Percentiles rank a stretch among this genome's conserved stretches.
Conservation (phyloP, 2,113 vertebrate species). For the Pachypanchax playfairii region DNA sequence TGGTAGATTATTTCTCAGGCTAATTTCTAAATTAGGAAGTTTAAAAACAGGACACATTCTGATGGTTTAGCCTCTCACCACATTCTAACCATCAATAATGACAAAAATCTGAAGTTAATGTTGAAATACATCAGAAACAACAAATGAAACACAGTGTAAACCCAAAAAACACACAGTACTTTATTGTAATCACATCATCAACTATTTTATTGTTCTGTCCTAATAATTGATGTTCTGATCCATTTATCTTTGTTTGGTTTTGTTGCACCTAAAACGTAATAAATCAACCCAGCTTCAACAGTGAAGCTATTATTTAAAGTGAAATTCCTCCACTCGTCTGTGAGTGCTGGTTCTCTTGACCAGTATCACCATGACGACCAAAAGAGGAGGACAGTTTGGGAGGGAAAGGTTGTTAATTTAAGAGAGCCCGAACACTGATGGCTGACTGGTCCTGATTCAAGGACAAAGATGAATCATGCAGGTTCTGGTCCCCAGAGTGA, state of each 20-base stretch:
- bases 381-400: slow-evolving; percentile 39
- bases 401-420: slow-evolving; percentile 66
- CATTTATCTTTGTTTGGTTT: too few relatives aligned
- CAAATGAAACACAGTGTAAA: too few relatives aligned
- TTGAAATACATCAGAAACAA: too few relatives aligned
- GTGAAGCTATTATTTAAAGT: slow-evolving; percentile 63
- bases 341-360: slow-evolving; percentile 62
- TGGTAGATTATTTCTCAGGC: too few relatives aligned
- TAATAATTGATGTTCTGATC: background rate
- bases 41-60: too few relatives aligned
- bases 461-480: slow-evolving; percentile 52
- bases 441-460: slow-evolving; percentile 56
- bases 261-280: background rate
- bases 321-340: slow-evolving; percentile 61
- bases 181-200: background rate
- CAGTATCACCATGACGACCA: slow-evolving; percentile 73
- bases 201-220: background rate
- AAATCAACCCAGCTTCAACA: slow-evolving; percentile 42
- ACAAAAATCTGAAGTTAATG: too few relatives aligned
- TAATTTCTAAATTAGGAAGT: too few relatives aligned
- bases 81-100: too few relatives aligned
- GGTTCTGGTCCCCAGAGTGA: slow-evolving; percentile 24
- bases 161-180: background rate
- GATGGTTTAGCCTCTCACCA: too few relatives aligned
- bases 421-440: slow-evolving; percentile 44